Evolutionary conservation across 2,888 invertebrate species (phyloP).

Genomic region (Gastracanthus pulcherrimus): DNA sequence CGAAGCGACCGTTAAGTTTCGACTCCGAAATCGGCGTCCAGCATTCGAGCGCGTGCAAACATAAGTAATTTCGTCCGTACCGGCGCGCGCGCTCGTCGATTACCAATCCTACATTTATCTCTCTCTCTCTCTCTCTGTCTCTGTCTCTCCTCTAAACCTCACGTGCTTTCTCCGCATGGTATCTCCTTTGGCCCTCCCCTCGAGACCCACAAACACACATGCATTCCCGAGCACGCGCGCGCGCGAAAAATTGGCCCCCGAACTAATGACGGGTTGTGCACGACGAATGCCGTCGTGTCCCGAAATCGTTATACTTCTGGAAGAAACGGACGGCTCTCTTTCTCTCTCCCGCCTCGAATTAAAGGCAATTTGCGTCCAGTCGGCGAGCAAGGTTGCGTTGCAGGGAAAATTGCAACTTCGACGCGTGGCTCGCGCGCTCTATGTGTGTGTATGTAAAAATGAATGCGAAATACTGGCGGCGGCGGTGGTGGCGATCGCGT

Average conservation of each 20-base stretch:
- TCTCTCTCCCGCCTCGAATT: constrained; percentile 35
- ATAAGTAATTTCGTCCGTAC: too few species aligned
- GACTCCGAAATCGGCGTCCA: too few species aligned
- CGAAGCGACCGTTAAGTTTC: too few species aligned
- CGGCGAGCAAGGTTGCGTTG: neutral
- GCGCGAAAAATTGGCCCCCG: constrained; percentile 35
- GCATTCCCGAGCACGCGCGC: neutral
- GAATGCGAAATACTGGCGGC: neutral
- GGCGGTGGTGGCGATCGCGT: too few species aligned
- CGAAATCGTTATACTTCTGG: constrained; percentile 42
- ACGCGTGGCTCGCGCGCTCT: constrained; percentile 15
- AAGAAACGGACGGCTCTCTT: neutral
- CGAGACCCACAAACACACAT: neutral
- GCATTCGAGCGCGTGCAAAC: too few species aligned
- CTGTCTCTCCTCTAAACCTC: constrained; percentile 49
- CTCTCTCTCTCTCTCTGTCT: too few species aligned
- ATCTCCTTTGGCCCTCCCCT: too few species aligned
- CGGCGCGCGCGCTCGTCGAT: too few species aligned
- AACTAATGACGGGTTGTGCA: constrained; percentile 34
- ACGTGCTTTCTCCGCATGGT: constrained; percentile 45
- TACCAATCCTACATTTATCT: too few species aligned
- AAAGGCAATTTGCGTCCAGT: constrained; percentile 44
- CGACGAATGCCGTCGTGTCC: neutral
- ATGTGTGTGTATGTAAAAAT: neutral
- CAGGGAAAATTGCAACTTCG: constrained; percentile 34